These are phyloP conservation scores for Sthenelais limicola DNA, from an alignment of 2,888 invertebrate species.

Conservation along the genomic window DNA sequence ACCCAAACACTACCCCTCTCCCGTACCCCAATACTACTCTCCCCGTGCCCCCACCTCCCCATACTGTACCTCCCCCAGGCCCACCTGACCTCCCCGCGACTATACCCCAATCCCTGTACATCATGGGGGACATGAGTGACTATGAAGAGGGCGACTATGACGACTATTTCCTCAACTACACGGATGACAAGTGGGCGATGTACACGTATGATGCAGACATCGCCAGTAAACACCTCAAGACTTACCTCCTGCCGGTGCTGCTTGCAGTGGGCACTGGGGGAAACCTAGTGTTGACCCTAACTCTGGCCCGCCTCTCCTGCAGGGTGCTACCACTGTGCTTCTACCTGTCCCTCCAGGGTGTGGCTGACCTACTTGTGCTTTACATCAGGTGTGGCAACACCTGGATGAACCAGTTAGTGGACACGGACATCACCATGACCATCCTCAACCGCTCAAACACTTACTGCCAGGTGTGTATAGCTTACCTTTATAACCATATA, in stretches of 20 bases:
- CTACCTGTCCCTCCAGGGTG: conserved; percentile 61
- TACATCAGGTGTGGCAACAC: conserved; percentile 65
- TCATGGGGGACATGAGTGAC: too few relatives aligned
- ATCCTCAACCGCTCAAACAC: conserved; percentile 35
- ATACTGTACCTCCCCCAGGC: too few relatives aligned
- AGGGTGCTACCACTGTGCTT: conserved; percentile 67
- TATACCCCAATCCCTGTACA: too few relatives aligned
- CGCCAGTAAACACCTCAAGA: conserved; percentile 45
- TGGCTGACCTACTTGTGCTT: conserved; percentile 63
- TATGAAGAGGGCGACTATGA: too few relatives aligned
- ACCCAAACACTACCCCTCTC: too few relatives aligned
- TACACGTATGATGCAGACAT: conserved; percentile 23
- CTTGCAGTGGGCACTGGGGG: conserved; percentile 63
- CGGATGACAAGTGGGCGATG: too few relatives aligned
- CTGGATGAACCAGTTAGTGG: conserved; percentile 55
- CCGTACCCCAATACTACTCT: too few relatives aligned
- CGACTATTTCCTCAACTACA: too few relatives aligned
- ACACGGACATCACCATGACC: conserved; percentile 24
- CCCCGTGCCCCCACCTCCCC: too few relatives aligned
- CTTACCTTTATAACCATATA: too few relatives aligned
- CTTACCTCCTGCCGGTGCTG: conserved; percentile 60
- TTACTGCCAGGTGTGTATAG: conserved; percentile 54
- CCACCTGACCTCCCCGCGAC: too few relatives aligned
- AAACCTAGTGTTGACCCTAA: conserved; percentile 55
- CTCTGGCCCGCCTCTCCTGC: conserved; percentile 57